These are phyloP conservation scores for Calycopis cecrops DNA, from an alignment of 1,140 invertebrate genomes.

Conservation along the genomic window DNA sequence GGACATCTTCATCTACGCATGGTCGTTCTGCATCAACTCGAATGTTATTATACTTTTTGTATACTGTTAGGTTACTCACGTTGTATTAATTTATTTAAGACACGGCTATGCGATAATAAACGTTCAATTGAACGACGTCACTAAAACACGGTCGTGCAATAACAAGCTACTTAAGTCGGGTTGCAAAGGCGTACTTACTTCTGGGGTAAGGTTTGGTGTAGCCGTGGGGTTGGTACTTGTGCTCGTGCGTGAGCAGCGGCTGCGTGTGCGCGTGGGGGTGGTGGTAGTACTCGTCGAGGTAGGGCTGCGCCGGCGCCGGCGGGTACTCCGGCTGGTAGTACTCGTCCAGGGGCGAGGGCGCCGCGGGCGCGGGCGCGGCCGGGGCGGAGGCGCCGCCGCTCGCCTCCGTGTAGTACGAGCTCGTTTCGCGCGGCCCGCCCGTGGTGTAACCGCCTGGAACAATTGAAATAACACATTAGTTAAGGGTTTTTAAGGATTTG, in stretches of 20 bases:
- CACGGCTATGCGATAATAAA: too few relatives aligned
- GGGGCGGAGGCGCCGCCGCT: conserved; percentile 42
- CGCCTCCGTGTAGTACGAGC: conserved; percentile 61
- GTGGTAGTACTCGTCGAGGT: conserved; percentile 66
- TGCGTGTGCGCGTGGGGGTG: conserved; percentile 79
- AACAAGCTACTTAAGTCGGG: too few relatives aligned
- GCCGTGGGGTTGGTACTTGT: conserved; percentile 81
- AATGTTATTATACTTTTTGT: too few relatives aligned
- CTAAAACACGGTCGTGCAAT: too few relatives aligned
- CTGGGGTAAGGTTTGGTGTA: conserved; percentile 82
- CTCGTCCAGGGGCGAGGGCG: conserved; percentile 60
- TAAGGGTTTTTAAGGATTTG: too few relatives aligned
- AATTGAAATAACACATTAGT: background rate
- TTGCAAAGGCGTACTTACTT: conserved; percentile 72
- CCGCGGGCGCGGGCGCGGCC: conserved; percentile 43
- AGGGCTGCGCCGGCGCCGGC: conserved; percentile 52
- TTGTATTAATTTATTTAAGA: too few relatives aligned
- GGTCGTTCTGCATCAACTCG: too few relatives aligned
- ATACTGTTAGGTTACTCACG: too few relatives aligned
- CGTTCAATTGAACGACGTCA: too few relatives aligned
- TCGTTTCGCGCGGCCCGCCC: conserved; percentile 60
- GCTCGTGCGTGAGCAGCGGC: conserved; percentile 77
- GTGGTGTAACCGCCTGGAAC: conserved; percentile 70
- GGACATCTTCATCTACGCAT: too few relatives aligned
- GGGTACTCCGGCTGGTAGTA: conserved; percentile 68